These are phyloP conservation scores for Hirtodrosophila trivittata DNA, from an alignment of 2,888 invertebrate species.

Conservation along the genomic window DNA sequence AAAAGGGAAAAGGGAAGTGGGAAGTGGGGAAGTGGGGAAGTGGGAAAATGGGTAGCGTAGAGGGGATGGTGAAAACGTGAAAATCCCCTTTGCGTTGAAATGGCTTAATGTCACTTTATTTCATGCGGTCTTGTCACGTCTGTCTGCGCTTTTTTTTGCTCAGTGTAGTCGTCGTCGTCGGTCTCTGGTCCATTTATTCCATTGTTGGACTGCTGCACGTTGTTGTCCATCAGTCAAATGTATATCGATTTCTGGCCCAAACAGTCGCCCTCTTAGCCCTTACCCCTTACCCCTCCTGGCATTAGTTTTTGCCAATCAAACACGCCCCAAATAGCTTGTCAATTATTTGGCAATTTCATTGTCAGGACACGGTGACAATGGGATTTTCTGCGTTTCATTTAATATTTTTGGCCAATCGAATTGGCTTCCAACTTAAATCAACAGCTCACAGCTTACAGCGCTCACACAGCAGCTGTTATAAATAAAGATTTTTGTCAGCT, in stretches of 20 bases:
- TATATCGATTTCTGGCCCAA: slow-evolving; percentile 70
- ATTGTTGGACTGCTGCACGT: slow-evolving; percentile 32
- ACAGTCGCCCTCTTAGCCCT: too few relatives aligned
- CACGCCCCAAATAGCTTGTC: slow-evolving; percentile 75
- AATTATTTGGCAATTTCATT: slow-evolving; percentile 76
- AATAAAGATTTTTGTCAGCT: slow-evolving; percentile 68
- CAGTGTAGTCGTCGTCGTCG: background rate
- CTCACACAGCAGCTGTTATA: slow-evolving; percentile 59
- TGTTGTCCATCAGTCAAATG: slow-evolving; percentile 72
- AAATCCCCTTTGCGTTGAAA: slow-evolving; percentile 77
- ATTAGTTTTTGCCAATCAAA: slow-evolving; percentile 73
- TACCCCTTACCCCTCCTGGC: slow-evolving; percentile 47
- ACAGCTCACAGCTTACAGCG: slow-evolving; percentile 37
- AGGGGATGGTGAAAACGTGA: slow-evolving; percentile 46
- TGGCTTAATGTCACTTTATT: slow-evolving; percentile 77
- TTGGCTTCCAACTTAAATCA: slow-evolving; percentile 49
- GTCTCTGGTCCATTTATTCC: slow-evolving; percentile 10
- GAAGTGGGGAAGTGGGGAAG: slow-evolving; percentile 17
- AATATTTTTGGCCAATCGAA: slow-evolving; percentile 51
- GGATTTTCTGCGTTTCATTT: slow-evolving; percentile 73
- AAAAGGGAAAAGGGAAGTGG: slow-evolving; percentile 13
- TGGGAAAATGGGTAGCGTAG: slow-evolving; percentile 10
- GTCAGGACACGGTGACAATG: slow-evolving; percentile 66
- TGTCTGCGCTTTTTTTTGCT: slow-evolving; percentile 53
- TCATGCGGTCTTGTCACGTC: slow-evolving; percentile 75